These are phyloP conservation scores for Callinectes sapidus DNA, from an alignment of 2,888 invertebrate genomes.

Conservation along the genomic window DNA sequence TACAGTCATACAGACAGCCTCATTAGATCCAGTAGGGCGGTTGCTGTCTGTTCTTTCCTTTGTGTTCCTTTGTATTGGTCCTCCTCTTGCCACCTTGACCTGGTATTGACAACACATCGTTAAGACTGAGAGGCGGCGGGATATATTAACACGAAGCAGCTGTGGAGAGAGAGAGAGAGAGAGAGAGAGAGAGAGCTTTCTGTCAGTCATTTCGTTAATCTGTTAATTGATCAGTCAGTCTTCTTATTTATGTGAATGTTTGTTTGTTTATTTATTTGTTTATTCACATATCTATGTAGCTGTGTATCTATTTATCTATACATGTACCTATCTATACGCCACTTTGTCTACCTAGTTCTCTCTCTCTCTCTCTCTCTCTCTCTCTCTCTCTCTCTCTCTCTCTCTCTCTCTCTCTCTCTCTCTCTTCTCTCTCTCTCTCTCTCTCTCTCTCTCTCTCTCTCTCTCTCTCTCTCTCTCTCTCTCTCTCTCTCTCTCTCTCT, in stretches of 20 bases:
- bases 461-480: slow-evolving; percentile 23
- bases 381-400: slow-evolving; percentile 30
- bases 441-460: background rate
- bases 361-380: slow-evolving; percentile 29
- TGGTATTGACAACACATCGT: background rate
- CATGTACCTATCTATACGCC: background rate
- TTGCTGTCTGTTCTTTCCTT: too few species aligned
- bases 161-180: background rate
- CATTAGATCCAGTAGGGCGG: too few species aligned
- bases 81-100: background rate
- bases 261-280: background rate
- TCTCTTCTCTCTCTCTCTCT: background rate
- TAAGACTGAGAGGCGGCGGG: background rate
- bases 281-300: background rate
- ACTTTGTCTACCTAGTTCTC: background rate
- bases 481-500: background rate
- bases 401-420: background rate
- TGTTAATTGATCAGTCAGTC: too few species aligned
- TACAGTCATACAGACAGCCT: too few species aligned
- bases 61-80: too few species aligned
- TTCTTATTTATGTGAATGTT: background rate
- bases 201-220: too few species aligned
- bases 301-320: background rate
- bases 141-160: background rate
- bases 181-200: background rate